These are phyloP conservation scores for Yponomeuta sedellus DNA, from an alignment of 2,888 invertebrate genomes.

Conservation along the genomic window DNA sequence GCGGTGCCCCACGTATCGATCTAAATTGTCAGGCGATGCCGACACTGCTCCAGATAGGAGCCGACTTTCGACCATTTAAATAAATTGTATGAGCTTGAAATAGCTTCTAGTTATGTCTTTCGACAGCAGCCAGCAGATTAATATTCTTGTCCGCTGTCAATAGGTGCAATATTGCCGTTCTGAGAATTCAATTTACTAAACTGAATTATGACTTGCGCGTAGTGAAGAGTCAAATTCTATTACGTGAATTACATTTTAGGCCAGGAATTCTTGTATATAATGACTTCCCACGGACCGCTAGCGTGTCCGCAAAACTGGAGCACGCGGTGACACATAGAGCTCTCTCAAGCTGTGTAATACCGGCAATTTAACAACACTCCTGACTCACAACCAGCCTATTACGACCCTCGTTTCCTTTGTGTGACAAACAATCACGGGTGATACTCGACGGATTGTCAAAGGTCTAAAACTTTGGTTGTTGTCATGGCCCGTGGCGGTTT, in stretches of 20 bases:
- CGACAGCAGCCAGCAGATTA: background rate
- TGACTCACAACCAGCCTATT: constrained; percentile 33
- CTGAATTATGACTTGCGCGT: background rate
- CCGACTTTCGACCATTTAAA: constrained; percentile 13
- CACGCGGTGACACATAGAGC: constrained; percentile 57
- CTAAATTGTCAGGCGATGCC: constrained; percentile 13
- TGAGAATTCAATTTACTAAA: background rate
- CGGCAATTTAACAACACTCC: constrained; percentile 50
- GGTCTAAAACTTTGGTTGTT: constrained; percentile 20
- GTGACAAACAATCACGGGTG: constrained; percentile 8
- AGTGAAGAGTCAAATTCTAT: background rate
- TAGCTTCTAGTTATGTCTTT: background rate
- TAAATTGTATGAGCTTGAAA: constrained; percentile 14
- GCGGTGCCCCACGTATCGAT: constrained; percentile 31
- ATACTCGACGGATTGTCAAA: constrained; percentile 4
- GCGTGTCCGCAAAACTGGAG: constrained; percentile 54
- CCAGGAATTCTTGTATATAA: constrained; percentile 27
- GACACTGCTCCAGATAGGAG: background rate
- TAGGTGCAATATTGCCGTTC: background rate
- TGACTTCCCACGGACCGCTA: constrained; percentile 57
- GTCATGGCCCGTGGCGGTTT: constrained; percentile 39
- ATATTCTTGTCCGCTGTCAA: background rate
- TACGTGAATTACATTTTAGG: background rate
- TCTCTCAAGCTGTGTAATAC: constrained; percentile 46
- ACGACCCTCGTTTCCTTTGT: constrained; percentile 29